Conservation (phyloP, 2,113 vertebrate genomes). For the Tauraco erythrolophus region DNA sequence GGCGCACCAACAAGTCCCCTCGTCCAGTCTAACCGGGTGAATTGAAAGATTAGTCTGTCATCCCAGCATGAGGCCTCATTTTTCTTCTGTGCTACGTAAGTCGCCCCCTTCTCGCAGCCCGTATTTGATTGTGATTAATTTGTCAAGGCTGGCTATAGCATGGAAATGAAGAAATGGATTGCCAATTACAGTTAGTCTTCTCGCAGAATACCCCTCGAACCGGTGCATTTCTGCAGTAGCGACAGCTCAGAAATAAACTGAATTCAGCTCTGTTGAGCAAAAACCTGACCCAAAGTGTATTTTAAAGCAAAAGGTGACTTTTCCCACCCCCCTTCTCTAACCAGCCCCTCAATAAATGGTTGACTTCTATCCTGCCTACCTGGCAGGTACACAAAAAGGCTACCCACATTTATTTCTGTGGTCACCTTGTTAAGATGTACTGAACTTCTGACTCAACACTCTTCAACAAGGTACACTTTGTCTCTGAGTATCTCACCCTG, state of each 20-base stretch:
- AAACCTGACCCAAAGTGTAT: slow-evolving; percentile 35
- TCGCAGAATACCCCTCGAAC: slow-evolving; percentile 75
- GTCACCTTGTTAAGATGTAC: background rate
- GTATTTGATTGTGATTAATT: slow-evolving; percentile 88
- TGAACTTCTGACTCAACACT: slow-evolving; percentile 22
- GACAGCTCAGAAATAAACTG: slow-evolving; percentile 60
- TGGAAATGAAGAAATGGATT: slow-evolving; percentile 88
- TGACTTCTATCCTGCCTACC: background rate
- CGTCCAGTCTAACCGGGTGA: slow-evolving; percentile 80
- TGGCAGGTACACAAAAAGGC: background rate
- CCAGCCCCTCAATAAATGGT: background rate
- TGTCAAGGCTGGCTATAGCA: slow-evolving; percentile 84
- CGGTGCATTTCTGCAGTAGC: background rate
- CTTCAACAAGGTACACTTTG: slow-evolving; percentile 18
- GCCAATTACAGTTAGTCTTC: slow-evolving; percentile 88
- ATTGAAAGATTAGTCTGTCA: slow-evolving; percentile 95
- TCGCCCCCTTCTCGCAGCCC: slow-evolving; percentile 63
- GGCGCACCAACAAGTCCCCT: slow-evolving; percentile 79
- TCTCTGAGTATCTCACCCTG: background rate
- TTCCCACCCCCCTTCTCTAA: background rate
- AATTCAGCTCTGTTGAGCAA: slow-evolving; percentile 10
- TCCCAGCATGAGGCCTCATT: slow-evolving; percentile 86
- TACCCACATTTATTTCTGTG: slow-evolving; percentile 29
- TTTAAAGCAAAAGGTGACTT: slow-evolving; percentile 61
- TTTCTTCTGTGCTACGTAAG: slow-evolving; percentile 85